Evolutionary conservation across 2,113 vertebrate genomes (phyloP).

Genomic region (Noctilio leporinus): DNA sequence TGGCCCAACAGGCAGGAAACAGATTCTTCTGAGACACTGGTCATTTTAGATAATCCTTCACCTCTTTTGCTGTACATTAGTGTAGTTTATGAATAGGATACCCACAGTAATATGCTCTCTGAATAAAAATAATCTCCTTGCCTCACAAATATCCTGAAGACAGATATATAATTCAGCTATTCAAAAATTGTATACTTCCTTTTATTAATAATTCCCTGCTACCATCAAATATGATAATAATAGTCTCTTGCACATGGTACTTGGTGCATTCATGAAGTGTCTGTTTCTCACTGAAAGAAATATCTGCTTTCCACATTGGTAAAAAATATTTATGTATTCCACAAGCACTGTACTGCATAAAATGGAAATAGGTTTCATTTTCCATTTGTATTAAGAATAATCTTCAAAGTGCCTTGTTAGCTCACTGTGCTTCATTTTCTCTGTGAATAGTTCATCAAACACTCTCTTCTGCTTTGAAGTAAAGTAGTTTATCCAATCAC

Average conservation of each 20-base stretch:
- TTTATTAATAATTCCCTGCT: conserved; percentile 20
- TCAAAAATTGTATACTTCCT: not conserved
- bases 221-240: not conserved
- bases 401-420: conserved; percentile 74
- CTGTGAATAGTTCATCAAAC: conserved; percentile 79
- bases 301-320: not conserved
- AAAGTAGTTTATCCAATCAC: conserved; percentile 84
- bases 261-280: not conserved
- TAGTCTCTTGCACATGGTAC: not conserved
- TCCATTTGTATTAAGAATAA: conserved; percentile 62
- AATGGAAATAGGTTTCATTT: not conserved
- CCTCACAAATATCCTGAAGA: not conserved
- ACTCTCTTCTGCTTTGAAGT: conserved; percentile 78
- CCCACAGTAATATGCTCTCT: not conserved
- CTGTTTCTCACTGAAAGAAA: not conserved
- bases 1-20: not conserved
- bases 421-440: conserved; percentile 81
- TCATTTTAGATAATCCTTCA: not conserved
- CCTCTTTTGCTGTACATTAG: not conserved
- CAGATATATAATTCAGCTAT: not conserved
- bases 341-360: not conserved
- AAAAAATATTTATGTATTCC: conserved; percentile 25
- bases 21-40: not conserved
- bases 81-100: not conserved
- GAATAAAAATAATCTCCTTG: not conserved